These are phyloP conservation scores for Callithrix jacchus DNA, from an alignment of 2,113 vertebrate genomes.

Conservation along the genomic window DNA sequence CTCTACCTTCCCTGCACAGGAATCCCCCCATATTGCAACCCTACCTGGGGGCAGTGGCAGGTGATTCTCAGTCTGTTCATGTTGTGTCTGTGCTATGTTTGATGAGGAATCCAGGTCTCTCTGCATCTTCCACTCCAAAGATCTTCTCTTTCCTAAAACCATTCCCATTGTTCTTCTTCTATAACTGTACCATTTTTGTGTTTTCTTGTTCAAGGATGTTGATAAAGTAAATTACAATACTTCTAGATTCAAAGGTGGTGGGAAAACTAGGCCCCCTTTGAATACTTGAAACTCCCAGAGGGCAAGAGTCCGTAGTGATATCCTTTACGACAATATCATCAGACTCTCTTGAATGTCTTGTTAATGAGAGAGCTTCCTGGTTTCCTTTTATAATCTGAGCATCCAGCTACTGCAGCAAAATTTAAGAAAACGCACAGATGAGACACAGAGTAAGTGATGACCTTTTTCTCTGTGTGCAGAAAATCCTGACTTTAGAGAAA, in stretches of 20 bases:
- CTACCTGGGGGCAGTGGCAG: neutral
- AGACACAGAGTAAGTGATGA: neutral
- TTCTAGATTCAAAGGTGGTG: neutral
- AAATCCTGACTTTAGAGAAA: constrained; percentile 91
- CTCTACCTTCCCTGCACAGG: rapidly evolving
- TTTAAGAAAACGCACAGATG: neutral
- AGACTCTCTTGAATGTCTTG: neutral
- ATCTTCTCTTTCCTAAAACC: no score
- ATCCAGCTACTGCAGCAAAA: rapidly evolving
- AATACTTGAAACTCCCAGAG: rapidly evolving
- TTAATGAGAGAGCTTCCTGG: constrained; percentile 17
- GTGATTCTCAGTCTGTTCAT: no score
- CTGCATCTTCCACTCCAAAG: neutral
- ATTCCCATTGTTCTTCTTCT: neutral
- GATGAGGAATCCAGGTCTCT: neutral
- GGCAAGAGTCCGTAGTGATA: neutral
- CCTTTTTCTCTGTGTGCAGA: constrained; percentile 80
- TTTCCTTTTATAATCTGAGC: constrained; percentile 47
- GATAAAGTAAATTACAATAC: neutral
- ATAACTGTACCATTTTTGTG: neutral
- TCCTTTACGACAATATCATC: neutral
- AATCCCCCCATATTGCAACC: rapidly evolving
- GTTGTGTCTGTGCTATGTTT: neutral
- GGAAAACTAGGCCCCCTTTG: neutral
- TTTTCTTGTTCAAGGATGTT: neutral